These are phyloP conservation scores for Stegodyphus dumicola DNA, from an alignment of 1,140 invertebrate species.

Conservation along the genomic window DNA sequence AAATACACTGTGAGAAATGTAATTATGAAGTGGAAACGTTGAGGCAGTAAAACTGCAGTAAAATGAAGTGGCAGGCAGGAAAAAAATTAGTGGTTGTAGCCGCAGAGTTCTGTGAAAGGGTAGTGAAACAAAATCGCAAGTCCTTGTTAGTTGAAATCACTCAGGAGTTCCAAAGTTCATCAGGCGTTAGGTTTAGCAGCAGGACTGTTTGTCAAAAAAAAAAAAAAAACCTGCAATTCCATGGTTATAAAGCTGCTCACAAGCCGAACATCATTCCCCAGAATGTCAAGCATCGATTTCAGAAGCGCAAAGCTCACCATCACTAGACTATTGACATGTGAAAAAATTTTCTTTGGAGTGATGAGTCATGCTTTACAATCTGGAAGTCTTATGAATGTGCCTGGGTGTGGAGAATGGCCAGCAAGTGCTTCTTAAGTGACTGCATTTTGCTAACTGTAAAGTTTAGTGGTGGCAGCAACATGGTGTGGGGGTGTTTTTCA, in stretches of 20 bases:
- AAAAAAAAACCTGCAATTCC: background rate
- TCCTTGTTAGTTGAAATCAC: no score
- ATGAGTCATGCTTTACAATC: constrained; percentile 11
- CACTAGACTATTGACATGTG: constrained; percentile 5
- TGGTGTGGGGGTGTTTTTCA: background rate
- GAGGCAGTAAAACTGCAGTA: no score
- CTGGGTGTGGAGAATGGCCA: background rate
- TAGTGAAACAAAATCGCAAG: background rate
- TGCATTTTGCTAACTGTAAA: background rate
- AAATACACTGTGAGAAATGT: no score
- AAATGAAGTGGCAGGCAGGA: no score
- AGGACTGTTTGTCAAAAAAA: no score
- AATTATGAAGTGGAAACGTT: no score
- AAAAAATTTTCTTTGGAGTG: constrained; percentile 16
- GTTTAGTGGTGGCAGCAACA: background rate
- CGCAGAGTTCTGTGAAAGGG: background rate
- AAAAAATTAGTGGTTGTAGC: background rate
- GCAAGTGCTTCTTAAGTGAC: background rate
- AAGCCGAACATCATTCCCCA: constrained; percentile 1
- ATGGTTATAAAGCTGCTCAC: background rate
- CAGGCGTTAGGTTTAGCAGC: no score
- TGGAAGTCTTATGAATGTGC: background rate
- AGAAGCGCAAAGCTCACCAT: constrained; percentile 6
- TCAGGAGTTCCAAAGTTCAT: no score
- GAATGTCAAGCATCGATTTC: constrained; percentile 4